These are phyloP conservation scores for Eulithis prunata DNA, from an alignment of 2,888 invertebrate genomes.

Conservation along the genomic window DNA sequence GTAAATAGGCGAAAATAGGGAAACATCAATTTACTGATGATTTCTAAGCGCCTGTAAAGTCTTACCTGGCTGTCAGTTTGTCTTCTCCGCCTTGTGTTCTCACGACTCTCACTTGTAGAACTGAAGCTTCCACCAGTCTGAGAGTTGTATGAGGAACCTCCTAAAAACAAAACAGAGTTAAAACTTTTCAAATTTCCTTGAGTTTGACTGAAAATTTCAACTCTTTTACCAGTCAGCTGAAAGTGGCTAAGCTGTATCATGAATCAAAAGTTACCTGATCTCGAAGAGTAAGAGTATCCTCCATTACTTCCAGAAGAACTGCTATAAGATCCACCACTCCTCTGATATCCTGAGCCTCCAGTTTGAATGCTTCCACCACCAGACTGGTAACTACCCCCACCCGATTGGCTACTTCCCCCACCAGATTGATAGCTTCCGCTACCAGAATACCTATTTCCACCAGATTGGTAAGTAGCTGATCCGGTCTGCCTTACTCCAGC, in stretches of 20 bases:
- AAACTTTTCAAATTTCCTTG: no score
- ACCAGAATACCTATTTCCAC: background rate
- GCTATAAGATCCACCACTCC: slow-evolving; percentile 41
- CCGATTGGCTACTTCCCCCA: slow-evolving; percentile 34
- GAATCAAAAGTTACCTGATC: slow-evolving; percentile 56
- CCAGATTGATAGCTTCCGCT: slow-evolving; percentile 8
- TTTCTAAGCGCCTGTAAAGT: background rate
- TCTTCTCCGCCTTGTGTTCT: slow-evolving; percentile 64
- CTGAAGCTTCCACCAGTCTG: slow-evolving; percentile 57
- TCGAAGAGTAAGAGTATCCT: slow-evolving; percentile 70
- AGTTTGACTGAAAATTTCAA: no score
- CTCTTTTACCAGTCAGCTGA: no score
- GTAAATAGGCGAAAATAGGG: no score
- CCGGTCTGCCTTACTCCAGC: slow-evolving; percentile 25
- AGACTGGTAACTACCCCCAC: slow-evolving; percentile 28
- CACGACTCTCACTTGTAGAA: slow-evolving; percentile 54
- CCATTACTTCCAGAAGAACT: slow-evolving; percentile 39
- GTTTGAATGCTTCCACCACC: slow-evolving; percentile 37
- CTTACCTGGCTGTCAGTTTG: slow-evolving; percentile 56
- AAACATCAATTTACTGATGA: no score
- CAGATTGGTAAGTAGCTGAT: slow-evolving; percentile 7
- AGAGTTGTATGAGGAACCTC: slow-evolving; percentile 57
- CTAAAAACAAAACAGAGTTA: slow-evolving; percentile 41
- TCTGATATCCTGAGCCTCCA: slow-evolving; percentile 37
- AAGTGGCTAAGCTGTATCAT: no score